Base-by-base conservation (phyloP, 2,888 invertebrate species). In the Coenonympha glycerion region DNA sequence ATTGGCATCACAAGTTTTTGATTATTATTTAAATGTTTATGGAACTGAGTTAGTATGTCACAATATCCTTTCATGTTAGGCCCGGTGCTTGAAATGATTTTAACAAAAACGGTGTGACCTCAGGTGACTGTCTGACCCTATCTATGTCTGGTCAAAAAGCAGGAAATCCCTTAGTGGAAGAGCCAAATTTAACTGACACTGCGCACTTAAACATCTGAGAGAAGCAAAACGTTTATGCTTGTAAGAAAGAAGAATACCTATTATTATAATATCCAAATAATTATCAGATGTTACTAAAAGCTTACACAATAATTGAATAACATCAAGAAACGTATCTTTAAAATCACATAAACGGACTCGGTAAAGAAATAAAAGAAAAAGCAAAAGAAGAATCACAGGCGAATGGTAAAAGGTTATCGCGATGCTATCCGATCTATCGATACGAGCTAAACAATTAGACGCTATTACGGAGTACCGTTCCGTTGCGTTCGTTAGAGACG, bases 371-470 rank as follows among this genome's bases (percentile, higher is more conserved):
- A 33, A 33, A 33, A 9, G 15, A 33, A 33, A 8, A 34, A 42
- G 50, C 53, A 57, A 52, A 40, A 54, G 42, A 42, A 57, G 58
- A 57, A 49, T 54, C 53, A 42, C 42, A 37, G 47, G 40, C 59
- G 61, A 65, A 63, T 62, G 53, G 57, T 52, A 50, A 48, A 57
- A 58, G 64, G 63, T 62, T 62, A 73, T 73, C 68, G 54, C 21
- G 24, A 19, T 57, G 69, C 69, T 70, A 62, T 60, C 62, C 53
- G 61, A 63, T 62, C 58, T 55, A 46, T 57, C 66, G 76, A 76
- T 73, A 71, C 62, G 63, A 62, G 67, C 73, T 76, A 77, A 83
- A 85, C 85, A 85, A 85, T 85, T 85, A 85, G 79, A 77, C 68
- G 70, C 79, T 71, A 81, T 82, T 82, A 83, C 78, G 76, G 68